Percentiles rank a stretch among this genome's conserved stretches.
Evolutionary conservation across 2,113 vertebrate genomes (phyloP).

Genomic region (Fregetta grallaria): DNA sequence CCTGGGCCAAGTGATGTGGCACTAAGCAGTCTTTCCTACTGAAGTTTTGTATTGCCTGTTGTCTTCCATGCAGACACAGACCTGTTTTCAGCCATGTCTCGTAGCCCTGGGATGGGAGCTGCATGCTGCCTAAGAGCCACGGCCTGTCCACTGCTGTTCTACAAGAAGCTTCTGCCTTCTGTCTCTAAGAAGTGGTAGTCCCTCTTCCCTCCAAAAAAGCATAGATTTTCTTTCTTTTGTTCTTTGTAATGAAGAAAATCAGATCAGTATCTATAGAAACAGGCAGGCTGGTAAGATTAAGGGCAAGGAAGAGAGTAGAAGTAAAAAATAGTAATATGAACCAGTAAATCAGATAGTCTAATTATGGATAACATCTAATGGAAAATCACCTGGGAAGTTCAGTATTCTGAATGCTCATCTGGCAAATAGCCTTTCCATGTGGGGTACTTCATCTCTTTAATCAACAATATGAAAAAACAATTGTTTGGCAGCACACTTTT

Average conservation of each 20-base stretch:
- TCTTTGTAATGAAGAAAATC: background rate
- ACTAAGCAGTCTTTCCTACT: background rate
- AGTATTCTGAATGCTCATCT: background rate
- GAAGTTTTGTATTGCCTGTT: background rate
- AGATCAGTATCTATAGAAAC: background rate
- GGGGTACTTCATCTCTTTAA: background rate
- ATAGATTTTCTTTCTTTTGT: background rate
- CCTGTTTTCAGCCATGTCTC: fast-evolving
- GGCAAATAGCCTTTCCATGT: background rate
- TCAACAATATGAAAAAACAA: background rate
- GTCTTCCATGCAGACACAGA: background rate
- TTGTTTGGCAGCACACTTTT: background rate
- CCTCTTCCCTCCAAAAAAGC: background rate
- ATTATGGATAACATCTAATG: background rate
- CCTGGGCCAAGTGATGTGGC: background rate
- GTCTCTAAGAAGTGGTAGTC: background rate
- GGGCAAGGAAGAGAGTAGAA: background rate
- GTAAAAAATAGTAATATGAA: background rate
- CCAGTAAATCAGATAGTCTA: background rate
- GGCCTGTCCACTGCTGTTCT: background rate
- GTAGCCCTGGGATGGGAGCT: background rate
- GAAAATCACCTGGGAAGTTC: background rate
- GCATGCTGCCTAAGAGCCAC: fast-evolving
- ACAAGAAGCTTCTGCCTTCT: background rate
- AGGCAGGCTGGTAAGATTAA: background rate